Evolutionary conservation across 2,113 vertebrate genomes (phyloP).

Genomic region (Carettochelys insculpta): DNA sequence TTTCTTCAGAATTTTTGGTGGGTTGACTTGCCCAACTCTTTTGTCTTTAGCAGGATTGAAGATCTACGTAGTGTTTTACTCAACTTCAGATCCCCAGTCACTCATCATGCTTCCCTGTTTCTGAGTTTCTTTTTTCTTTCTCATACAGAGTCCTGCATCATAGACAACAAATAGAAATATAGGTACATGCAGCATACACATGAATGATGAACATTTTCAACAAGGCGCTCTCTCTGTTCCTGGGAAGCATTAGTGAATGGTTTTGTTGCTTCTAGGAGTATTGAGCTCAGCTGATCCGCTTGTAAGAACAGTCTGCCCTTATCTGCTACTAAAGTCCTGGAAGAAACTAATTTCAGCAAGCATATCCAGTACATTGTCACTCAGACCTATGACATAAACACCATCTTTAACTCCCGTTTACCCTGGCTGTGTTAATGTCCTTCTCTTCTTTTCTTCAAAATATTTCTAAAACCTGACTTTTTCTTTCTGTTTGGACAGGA

Average conservation of each 20-base stretch:
- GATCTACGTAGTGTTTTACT: background rate
- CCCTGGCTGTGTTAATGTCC: conserved; percentile 27
- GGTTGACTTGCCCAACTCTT: background rate
- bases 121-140: background rate
- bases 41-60: background rate
- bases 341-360: background rate
- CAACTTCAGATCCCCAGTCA: background rate
- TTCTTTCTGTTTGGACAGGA: background rate
- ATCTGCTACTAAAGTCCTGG: background rate
- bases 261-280: background rate
- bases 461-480: conserved; percentile 19
- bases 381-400: background rate
- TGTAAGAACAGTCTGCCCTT: background rate
- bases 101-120: background rate
- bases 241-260: background rate
- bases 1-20: background rate
- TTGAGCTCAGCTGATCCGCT: background rate
- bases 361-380: background rate
- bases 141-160: background rate
- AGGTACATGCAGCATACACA: background rate
- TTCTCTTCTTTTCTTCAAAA: conserved; percentile 11
- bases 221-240: background rate
- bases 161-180: fast-evolving
- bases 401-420: background rate
- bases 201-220: background rate